Percentiles rank a stretch among this genome's conserved stretches.
These are phyloP conservation scores for Allophyes oxyacanthae DNA, from an alignment of 2,888 invertebrate species.

Conservation along the genomic window DNA sequence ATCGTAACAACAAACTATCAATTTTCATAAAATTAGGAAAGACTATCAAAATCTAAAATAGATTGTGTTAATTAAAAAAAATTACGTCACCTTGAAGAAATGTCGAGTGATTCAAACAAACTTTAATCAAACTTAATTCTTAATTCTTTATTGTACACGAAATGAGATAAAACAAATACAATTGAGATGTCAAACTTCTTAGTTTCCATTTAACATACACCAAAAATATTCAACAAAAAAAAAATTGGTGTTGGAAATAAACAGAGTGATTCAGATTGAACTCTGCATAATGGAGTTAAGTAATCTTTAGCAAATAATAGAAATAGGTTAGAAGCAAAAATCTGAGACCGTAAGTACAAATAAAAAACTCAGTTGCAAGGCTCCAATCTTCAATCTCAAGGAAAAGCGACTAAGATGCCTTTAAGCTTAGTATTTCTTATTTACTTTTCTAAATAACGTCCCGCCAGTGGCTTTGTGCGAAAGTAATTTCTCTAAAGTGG, in stretches of 20 bases:
- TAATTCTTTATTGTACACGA: too few species aligned
- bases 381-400: constrained; percentile 48
- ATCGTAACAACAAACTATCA: too few species aligned
- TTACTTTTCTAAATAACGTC: constrained; percentile 55
- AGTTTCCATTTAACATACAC: constrained; percentile 1
- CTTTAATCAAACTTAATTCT: constrained; percentile 13
- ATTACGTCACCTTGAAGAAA: too few species aligned
- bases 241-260: constrained; percentile 16
- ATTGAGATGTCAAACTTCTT: too few species aligned
- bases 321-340: constrained; percentile 28
- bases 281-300: constrained; percentile 32
- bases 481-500: constrained; percentile 56
- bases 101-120: background rate
- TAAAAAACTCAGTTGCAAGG: constrained; percentile 33
- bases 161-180: too few species aligned
- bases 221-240: constrained; percentile 8
- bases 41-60: too few species aligned
- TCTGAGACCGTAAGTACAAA: constrained; percentile 13
- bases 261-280: constrained; percentile 15
- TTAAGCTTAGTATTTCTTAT: constrained; percentile 57
- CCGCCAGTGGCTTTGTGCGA: constrained; percentile 38
- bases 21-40: too few species aligned
- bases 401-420: constrained; percentile 42
- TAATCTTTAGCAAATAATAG: constrained; percentile 40
- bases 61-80: too few species aligned